phyloP scores from a whole-genome alignment of 1,140 invertebrate species.

The Aplysia californica region DNA sequence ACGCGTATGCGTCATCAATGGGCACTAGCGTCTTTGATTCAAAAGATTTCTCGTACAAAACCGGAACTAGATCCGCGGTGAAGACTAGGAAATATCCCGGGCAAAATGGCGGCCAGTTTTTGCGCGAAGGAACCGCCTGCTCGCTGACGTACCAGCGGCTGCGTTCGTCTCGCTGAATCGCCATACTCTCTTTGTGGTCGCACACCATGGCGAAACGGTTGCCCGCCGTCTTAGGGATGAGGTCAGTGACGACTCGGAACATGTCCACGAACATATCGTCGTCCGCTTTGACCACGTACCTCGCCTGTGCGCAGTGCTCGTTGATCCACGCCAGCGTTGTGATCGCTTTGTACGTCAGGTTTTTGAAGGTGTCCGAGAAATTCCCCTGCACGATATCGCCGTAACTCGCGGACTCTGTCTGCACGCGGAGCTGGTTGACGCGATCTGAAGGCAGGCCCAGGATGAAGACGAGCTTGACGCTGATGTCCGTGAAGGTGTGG shows the following conservation, averaged over 20 bases:
- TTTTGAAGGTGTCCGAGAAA: conserved; percentile 49
- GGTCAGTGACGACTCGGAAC: conserved; percentile 43
- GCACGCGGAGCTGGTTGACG: conserved; percentile 31
- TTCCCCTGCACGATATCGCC: conserved; percentile 60
- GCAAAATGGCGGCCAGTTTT: conserved; percentile 62
- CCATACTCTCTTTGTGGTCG: conserved; percentile 34
- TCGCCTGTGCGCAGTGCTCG: conserved; percentile 73
- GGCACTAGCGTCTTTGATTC: conserved; percentile 45
- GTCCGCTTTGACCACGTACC: conserved; percentile 89
- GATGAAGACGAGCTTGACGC: conserved; percentile 73
- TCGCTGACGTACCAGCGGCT: conserved; percentile 66
- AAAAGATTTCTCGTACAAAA: conserved; percentile 56
- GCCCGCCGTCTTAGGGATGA: conserved; percentile 38
- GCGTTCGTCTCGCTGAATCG: conserved; percentile 49
- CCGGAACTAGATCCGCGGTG: conserved; percentile 58
- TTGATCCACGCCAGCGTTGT: conserved; percentile 86
- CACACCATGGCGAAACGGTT: conserved; percentile 36
- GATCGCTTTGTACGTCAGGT: conserved; percentile 72
- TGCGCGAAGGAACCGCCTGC: conserved; percentile 52
- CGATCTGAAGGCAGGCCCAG: conserved; percentile 72
- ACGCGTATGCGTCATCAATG: conserved; percentile 67
- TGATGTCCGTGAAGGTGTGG: conserved; percentile 32
- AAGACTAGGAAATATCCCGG: conserved; percentile 66
- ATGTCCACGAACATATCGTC: conserved; percentile 86
- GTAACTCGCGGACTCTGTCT: conserved; percentile 50